Conservation (phyloP, 2,797 vertebrate genomes). For the Cryptoblepharus egeriae region DNA sequence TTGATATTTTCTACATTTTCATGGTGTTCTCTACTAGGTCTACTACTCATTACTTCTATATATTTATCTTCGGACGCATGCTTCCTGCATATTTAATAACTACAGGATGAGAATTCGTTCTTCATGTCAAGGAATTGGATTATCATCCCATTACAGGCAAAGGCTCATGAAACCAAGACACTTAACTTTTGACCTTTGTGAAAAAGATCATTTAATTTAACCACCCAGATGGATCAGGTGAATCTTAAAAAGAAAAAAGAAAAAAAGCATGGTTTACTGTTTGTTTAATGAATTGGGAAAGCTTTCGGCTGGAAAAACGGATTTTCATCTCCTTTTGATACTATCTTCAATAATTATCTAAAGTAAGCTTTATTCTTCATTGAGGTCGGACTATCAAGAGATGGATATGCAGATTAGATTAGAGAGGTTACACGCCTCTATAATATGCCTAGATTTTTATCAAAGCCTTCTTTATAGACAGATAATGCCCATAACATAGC, state of each 20-base stretch:
- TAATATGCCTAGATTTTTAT: constrained; percentile 64
- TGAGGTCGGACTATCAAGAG: constrained; percentile 65
- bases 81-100: constrained; percentile 75
- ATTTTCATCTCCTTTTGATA: constrained; percentile 72
- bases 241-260: constrained; percentile 43
- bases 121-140: constrained; percentile 71
- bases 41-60: constrained; percentile 61
- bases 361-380: constrained; percentile 67
- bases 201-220: constrained; percentile 76
- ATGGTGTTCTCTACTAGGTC: constrained; percentile 50
- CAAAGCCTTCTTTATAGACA: constrained; percentile 61
- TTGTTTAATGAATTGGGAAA: constrained; percentile 73
- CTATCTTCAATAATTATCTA: constrained; percentile 67
- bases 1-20: constrained; percentile 69
- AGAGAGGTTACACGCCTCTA: constrained; percentile 56
- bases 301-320: constrained; percentile 72
- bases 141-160: constrained; percentile 74
- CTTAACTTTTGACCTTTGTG: constrained; percentile 77
- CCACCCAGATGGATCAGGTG: constrained; percentile 68
- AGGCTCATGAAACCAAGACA: constrained; percentile 69
- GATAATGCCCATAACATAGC: constrained; percentile 58
- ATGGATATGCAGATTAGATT: constrained; percentile 66
- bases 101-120: constrained; percentile 69
- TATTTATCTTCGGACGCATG: constrained; percentile 72
- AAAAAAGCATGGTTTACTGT: constrained; percentile 57